Evolutionary conservation across 2,888 invertebrate genomes (phyloP).

Genomic region (Mythimna ferrago): DNA sequence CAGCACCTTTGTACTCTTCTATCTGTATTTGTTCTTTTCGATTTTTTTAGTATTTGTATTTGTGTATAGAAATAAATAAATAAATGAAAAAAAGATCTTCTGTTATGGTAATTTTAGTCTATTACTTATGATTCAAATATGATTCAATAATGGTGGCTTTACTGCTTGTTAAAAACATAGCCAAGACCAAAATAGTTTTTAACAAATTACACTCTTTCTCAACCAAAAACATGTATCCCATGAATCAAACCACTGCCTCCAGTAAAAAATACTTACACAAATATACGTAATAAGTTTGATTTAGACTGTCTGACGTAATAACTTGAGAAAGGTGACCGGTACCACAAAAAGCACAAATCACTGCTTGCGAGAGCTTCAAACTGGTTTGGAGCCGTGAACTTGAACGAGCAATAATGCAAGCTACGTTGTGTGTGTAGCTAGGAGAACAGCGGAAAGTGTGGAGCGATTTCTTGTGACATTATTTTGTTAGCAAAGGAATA

Average conservation of each 20-base stretch:
- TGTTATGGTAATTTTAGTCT: neutral
- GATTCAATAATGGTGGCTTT: too few species aligned
- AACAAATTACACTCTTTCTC: slow-evolving; percentile 2
- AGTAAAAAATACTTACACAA: slow-evolving; percentile 29
- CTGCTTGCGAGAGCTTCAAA: slow-evolving; percentile 41
- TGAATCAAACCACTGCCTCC: slow-evolving; percentile 17
- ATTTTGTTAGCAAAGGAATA: neutral
- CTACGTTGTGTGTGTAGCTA: slow-evolving; percentile 25
- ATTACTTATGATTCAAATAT: neutral
- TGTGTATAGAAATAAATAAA: too few species aligned
- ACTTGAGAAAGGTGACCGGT: slow-evolving; percentile 44
- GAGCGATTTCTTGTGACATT: neutral
- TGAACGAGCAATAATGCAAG: slow-evolving; percentile 54
- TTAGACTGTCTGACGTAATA: slow-evolving; percentile 45
- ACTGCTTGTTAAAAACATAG: neutral
- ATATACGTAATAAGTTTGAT: slow-evolving; percentile 40
- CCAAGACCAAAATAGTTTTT: neutral
- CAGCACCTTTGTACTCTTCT: too few species aligned
- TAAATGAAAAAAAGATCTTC: too few species aligned
- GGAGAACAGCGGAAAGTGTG: slow-evolving; percentile 13
- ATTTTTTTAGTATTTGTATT: too few species aligned
- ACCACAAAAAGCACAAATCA: slow-evolving; percentile 58
- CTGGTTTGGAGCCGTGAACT: slow-evolving; percentile 64
- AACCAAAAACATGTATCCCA: slow-evolving; percentile 8
- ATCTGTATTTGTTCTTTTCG: too few species aligned